Percentiles rank a stretch among this genome's conserved stretches.
Evolutionary conservation across 1,140 invertebrate species (phyloP).

Genomic region (Pachypeltis micranthus): DNA sequence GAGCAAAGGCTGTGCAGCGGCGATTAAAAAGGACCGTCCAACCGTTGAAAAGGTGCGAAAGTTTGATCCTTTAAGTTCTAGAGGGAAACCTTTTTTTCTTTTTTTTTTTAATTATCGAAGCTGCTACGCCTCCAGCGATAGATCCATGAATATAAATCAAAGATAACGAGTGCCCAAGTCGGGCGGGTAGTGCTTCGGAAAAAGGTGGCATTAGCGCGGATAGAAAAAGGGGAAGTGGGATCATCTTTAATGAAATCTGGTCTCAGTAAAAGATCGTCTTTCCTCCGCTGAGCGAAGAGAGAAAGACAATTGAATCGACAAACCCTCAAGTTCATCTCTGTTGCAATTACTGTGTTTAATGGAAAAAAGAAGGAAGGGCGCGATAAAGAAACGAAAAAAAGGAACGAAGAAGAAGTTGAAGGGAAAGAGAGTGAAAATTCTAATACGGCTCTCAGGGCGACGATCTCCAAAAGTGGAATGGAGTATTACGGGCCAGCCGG

Average conservation of each 20-base stretch:
- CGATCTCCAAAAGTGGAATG: slow-evolving; percentile 1
- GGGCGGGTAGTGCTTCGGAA: background rate
- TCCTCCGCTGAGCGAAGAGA: background rate
- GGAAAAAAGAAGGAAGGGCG: background rate
- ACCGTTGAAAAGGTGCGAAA: no score
- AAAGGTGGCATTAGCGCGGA: background rate
- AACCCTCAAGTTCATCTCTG: slow-evolving; percentile 4
- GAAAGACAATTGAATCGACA: slow-evolving; percentile 7
- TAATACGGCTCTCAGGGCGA: background rate
- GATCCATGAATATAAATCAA: slow-evolving; percentile 4
- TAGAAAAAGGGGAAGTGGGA: background rate
- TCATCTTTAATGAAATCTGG: slow-evolving; percentile 8
- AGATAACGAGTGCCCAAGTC: background rate
- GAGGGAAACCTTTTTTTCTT: no score
- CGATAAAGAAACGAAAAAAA: no score
- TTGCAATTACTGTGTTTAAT: slow-evolving; percentile 3
- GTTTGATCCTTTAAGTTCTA: no score
- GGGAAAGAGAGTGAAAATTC: slow-evolving; percentile 7
- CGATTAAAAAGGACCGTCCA: no score
- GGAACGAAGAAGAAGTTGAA: no score
- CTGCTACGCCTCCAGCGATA: no score
- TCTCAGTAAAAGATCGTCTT: background rate
- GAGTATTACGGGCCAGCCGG: background rate
- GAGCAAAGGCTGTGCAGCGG: no score
- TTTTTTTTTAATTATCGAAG: no score